Evolutionary conservation across 2,113 vertebrate genomes (phyloP).

Genomic region (Rhinoderma darwinii): DNA sequence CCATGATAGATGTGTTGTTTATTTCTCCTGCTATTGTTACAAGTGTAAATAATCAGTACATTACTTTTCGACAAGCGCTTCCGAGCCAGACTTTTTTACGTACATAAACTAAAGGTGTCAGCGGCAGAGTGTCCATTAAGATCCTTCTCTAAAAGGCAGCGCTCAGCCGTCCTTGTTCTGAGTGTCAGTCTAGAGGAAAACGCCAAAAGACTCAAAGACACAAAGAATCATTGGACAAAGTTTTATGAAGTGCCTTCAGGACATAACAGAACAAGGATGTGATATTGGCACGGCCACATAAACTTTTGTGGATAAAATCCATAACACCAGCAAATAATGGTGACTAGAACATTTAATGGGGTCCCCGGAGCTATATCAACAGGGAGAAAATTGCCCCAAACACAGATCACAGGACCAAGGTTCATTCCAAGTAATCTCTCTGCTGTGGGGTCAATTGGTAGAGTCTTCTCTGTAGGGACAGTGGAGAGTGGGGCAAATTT

Average conservation of each 20-base stretch:
- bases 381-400: too few relatives aligned
- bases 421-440: too few relatives aligned
- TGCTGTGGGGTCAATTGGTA: too few relatives aligned
- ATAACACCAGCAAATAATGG: too few relatives aligned
- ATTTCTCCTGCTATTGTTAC: conserved; percentile 39
- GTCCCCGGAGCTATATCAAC: too few relatives aligned
- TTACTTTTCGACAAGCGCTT: conserved; percentile 39
- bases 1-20: conserved; percentile 38
- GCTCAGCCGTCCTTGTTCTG: conserved; percentile 27
- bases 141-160: not conserved
- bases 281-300: not conserved
- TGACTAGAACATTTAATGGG: too few relatives aligned
- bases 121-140: conserved; percentile 24
- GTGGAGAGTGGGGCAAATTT: too few relatives aligned
- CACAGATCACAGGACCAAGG: too few relatives aligned
- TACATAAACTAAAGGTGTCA: conserved; percentile 39
- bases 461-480: too few relatives aligned
- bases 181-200: conserved; percentile 3
- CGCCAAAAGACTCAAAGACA: not conserved
- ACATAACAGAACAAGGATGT: not conserved
- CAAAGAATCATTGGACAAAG: not conserved
- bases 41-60: conserved; percentile 46
- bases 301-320: not conserved
- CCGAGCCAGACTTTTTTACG: conserved; percentile 15
- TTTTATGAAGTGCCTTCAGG: not conserved